phyloP scores from a whole-genome alignment of 64 coral and sea anemone species.

The Platygyra sinensis region DNA sequence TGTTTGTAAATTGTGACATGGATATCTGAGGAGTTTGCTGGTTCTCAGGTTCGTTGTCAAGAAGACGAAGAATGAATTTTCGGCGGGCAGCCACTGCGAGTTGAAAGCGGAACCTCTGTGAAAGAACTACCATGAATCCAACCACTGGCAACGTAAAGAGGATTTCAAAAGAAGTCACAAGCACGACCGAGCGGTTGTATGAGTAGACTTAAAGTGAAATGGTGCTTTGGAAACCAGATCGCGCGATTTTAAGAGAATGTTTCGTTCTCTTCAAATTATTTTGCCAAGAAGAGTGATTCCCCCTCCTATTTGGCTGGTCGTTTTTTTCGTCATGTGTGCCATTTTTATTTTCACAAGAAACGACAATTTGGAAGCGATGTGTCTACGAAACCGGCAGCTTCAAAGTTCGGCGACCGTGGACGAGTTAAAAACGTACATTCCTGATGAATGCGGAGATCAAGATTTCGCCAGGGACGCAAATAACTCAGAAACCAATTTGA shows the following conservation, averaged over 20 bases:
- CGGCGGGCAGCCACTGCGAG: background rate
- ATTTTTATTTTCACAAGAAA: conserved; percentile 50
- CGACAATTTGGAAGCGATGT: background rate
- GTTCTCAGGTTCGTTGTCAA: conserved; percentile 2
- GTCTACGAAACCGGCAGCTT: conserved; percentile 20
- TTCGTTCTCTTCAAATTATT: conserved; percentile 41
- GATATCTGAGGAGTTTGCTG: background rate
- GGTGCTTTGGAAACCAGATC: background rate
- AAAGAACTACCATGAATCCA: background rate
- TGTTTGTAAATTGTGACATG: conserved; percentile 11
- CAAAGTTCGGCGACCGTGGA: conserved; percentile 10
- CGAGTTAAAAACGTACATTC: conserved; percentile 12
- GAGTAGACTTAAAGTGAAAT: conserved; percentile 9
- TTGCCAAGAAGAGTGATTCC: conserved; percentile 25
- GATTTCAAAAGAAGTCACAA: conserved; percentile 18
- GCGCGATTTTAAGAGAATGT: conserved; percentile 55
- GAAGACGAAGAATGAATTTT: background rate
- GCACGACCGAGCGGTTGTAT: background rate
- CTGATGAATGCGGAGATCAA: conserved; percentile 13
- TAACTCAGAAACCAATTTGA: too few relatives aligned
- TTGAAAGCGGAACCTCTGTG: background rate
- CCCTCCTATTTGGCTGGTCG: conserved; percentile 38
- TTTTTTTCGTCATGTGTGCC: conserved; percentile 53
- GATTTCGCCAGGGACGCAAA: background rate
- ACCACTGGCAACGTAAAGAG: background rate